phyloP scores from a whole-genome alignment of 2,888 invertebrate species.

The Tetropium fuscum region DNA sequence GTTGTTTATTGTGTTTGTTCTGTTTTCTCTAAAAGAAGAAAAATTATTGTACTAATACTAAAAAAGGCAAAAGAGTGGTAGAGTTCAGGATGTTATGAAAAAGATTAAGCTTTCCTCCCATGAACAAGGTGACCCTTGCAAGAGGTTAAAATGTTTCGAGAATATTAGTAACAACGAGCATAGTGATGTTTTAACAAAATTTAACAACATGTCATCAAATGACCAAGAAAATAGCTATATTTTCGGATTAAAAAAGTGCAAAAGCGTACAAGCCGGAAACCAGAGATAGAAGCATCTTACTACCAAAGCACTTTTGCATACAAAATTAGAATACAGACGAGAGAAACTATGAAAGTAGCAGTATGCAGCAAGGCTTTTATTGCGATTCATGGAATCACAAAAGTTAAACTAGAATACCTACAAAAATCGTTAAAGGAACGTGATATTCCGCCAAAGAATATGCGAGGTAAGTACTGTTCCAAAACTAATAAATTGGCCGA shows the following conservation, averaged over 20 bases:
- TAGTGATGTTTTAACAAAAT: background rate
- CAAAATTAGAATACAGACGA: background rate
- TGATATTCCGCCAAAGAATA: slow-evolving; percentile 5
- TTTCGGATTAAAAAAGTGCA: background rate
- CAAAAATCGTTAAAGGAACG: slow-evolving; percentile 12
- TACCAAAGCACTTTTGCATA: background rate
- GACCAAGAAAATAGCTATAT: slow-evolving; percentile 1
- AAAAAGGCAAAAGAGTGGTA: slow-evolving; percentile 9
- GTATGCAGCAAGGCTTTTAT: slow-evolving; percentile 1
- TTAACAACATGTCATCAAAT: background rate
- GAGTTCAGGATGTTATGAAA: slow-evolving; percentile 7
- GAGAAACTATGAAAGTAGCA: background rate
- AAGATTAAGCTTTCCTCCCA: background rate
- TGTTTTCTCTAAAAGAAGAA: background rate
- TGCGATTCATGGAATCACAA: slow-evolving; percentile 13
- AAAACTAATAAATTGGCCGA: slow-evolving; percentile 3
- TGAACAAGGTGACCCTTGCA: slow-evolving; percentile 5
- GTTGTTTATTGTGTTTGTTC: no score
- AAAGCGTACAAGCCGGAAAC: background rate
- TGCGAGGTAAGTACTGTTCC: slow-evolving; percentile 6
- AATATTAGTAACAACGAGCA: background rate
- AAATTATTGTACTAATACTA: background rate
- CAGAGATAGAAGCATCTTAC: background rate
- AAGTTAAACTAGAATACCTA: slow-evolving; percentile 14
- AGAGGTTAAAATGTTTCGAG: slow-evolving; percentile 11